Conservation (phyloP, 2,113 vertebrate genomes). For the Kobus ellipsiprymnus region DNA sequence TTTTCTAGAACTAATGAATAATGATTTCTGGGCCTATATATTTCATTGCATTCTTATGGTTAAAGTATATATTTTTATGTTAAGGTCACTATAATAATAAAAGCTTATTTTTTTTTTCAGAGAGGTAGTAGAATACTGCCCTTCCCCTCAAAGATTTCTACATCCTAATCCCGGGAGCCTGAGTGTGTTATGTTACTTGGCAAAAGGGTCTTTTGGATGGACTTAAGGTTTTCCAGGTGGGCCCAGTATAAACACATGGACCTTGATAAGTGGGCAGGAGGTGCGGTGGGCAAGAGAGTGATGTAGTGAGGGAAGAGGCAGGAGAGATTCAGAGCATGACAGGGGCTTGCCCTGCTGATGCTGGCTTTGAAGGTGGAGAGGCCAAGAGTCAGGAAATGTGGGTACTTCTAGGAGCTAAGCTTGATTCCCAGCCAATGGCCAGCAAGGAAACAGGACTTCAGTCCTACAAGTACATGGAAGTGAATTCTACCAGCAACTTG, state of each 20-base stretch:
- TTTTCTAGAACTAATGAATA: constrained; percentile 43
- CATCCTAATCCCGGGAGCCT: background rate
- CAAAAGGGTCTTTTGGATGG: background rate
- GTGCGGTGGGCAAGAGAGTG: background rate
- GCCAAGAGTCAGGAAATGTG: background rate
- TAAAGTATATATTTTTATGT: background rate
- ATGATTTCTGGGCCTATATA: background rate
- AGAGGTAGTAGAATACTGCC: background rate
- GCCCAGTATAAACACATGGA: background rate
- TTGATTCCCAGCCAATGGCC: background rate
- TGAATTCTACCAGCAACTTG: background rate
- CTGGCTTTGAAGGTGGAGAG: background rate
- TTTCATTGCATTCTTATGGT: background rate
- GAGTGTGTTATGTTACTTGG: background rate
- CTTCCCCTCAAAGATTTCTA: background rate
- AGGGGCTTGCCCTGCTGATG: background rate
- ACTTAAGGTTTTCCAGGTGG: background rate
- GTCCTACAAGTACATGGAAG: background rate
- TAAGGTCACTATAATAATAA: background rate
- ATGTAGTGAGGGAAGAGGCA: background rate
- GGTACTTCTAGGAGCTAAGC: background rate
- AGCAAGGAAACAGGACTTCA: background rate
- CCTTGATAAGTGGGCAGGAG: background rate
- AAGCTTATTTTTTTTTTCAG: background rate
- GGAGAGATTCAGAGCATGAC: background rate